phyloP scores from a whole-genome alignment of 2,113 vertebrate genomes.

The Sorex fumeus region DNA sequence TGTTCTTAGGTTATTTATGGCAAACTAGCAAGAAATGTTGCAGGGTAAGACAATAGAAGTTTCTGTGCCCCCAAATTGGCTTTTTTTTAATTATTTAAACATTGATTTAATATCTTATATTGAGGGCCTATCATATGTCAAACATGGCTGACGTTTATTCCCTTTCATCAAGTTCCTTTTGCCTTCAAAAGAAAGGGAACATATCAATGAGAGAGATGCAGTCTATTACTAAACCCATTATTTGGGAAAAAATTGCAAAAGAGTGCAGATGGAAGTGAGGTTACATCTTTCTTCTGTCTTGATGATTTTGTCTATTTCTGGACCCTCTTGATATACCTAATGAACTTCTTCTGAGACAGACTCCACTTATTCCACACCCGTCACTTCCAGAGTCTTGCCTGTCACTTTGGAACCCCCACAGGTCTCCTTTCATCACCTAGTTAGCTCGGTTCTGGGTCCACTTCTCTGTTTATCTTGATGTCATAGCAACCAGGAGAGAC shows the following conservation, averaged over 20 bases:
- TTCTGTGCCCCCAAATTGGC: slow-evolving; percentile 29
- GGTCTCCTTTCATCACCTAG: neutral
- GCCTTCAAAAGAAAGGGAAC: slow-evolving; percentile 20
- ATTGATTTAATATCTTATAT: slow-evolving; percentile 47
- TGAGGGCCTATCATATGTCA: slow-evolving; percentile 1
- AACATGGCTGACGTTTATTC: neutral
- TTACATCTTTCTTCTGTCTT: neutral
- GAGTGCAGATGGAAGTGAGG: neutral
- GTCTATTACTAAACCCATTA: slow-evolving; percentile 4
- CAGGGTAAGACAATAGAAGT: slow-evolving; percentile 46
- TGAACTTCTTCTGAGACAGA: slow-evolving; percentile 3
- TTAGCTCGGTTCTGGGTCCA: neutral
- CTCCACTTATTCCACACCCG: neutral
- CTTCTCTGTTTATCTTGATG: slow-evolving; percentile 14
- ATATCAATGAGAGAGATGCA: neutral
- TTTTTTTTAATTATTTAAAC: slow-evolving; percentile 30
- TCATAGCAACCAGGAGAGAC: neutral
- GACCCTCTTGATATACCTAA: neutral
- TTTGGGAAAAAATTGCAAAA: neutral
- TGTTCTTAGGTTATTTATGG: slow-evolving; percentile 55
- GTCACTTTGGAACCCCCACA: neutral
- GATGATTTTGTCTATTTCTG: slow-evolving; percentile 27
- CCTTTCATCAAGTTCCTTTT: slow-evolving; percentile 31
- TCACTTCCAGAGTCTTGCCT: neutral
- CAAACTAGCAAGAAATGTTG: slow-evolving; percentile 44